phyloP scores from a whole-genome alignment of 1,140 invertebrate genomes.

The Aethina tumida region DNA sequence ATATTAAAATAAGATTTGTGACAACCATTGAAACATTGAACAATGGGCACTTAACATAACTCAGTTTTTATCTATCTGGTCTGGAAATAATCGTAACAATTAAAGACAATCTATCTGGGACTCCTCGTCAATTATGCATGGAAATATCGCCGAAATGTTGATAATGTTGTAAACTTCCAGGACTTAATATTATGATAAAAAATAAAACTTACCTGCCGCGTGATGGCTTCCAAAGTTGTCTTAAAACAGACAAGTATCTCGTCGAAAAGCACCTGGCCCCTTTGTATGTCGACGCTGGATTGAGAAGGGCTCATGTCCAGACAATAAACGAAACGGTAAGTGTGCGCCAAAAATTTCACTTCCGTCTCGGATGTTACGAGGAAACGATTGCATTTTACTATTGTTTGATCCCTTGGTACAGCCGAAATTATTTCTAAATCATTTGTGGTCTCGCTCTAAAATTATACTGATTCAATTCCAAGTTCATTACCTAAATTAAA shows the following conservation, averaged over 20 bases:
- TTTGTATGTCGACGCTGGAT: slow-evolving; percentile 60
- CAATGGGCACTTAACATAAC: neutral
- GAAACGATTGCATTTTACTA: slow-evolving; percentile 47
- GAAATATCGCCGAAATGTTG: slow-evolving; percentile 12
- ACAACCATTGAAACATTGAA: neutral
- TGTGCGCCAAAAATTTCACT: slow-evolving; percentile 44
- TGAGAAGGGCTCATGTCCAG: slow-evolving; percentile 74
- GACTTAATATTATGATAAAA: neutral
- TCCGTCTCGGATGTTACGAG: slow-evolving; percentile 40
- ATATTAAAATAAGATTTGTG: neutral
- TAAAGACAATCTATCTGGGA: slow-evolving; percentile 1
- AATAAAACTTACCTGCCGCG: slow-evolving; percentile 48
- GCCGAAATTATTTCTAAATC: slow-evolving; percentile 57
- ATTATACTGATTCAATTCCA: slow-evolving; percentile 8
- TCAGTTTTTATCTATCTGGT: neutral
- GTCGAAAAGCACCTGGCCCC: slow-evolving; percentile 58
- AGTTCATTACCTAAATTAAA: too few species aligned
- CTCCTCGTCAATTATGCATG: neutral
- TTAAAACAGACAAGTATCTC: slow-evolving; percentile 55
- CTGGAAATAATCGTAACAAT: neutral
- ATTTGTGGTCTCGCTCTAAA: slow-evolving; percentile 34
- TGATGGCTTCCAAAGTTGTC: slow-evolving; percentile 51
- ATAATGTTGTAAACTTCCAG: slow-evolving; percentile 13
- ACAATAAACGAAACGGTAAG: slow-evolving; percentile 65
- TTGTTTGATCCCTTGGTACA: slow-evolving; percentile 47